phyloP scores from a whole-genome alignment of 92 coral and sea anemone species.

The Chrysogorgia sp. region DNA sequence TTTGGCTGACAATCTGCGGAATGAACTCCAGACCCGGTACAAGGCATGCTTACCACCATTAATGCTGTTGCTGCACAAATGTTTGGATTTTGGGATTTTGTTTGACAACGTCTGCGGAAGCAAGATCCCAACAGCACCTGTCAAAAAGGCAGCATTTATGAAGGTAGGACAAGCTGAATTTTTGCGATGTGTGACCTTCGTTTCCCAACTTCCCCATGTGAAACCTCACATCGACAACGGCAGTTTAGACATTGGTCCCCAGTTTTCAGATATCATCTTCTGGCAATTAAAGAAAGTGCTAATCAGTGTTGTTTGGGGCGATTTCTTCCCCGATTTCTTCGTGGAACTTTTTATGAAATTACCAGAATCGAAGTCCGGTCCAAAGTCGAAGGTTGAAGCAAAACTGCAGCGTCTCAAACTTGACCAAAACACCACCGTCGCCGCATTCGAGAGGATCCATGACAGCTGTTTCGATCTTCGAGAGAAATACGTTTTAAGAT shows the following conservation, averaged over 20 bases:
- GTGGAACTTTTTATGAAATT: slow-evolving; percentile 8
- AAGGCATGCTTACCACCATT: neutral
- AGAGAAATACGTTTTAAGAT: neutral
- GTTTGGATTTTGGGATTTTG: slow-evolving; percentile 16
- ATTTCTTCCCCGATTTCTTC: too few relatives aligned
- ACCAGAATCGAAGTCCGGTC: slow-evolving; percentile 2
- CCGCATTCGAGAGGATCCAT: neutral
- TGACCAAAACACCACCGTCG: neutral
- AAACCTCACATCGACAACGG: slow-evolving; percentile 6
- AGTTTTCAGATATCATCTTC: neutral
- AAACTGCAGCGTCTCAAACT: neutral
- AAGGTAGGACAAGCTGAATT: slow-evolving; percentile 11
- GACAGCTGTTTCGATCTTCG: slow-evolving; percentile 17
- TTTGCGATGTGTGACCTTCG: slow-evolving; percentile 7
- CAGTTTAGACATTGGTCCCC: slow-evolving; percentile 5
- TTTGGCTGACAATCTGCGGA: neutral
- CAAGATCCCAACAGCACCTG: slow-evolving; percentile 39
- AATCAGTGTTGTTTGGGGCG: slow-evolving; percentile 15
- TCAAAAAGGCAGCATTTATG: slow-evolving; percentile 51
- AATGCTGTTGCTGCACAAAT: slow-evolving; percentile 6
- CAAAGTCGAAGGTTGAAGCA: neutral
- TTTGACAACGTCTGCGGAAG: slow-evolving; percentile 15
- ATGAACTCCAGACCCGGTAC: neutral
- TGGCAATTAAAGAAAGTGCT: neutral
- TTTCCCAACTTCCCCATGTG: slow-evolving; percentile 12